Evolutionary conservation across 2,113 vertebrate genomes (phyloP), one percentile per base, ranked within the genome.

Genomic region (Peromyscus polionotus): DNA sequence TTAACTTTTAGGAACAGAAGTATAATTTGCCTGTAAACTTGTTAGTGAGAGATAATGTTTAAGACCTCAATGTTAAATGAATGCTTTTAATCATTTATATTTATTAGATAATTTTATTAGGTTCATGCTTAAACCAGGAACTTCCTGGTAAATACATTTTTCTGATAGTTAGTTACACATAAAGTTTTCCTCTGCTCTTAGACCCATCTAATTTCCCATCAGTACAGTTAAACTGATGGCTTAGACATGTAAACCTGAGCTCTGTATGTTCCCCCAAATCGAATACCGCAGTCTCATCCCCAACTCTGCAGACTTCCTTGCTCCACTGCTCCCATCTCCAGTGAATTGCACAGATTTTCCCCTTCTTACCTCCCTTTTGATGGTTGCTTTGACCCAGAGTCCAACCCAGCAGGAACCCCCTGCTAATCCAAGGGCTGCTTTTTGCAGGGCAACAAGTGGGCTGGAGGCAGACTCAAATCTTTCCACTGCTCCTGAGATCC

Each of bases 81-180:
- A 83, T 73, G 28, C 1, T 84, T 42, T 65, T 75, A 70, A 83
- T 91, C 85, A 16, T 76, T 80, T 89, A 81, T 61, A 75, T 57
- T 68, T 63, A 73, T 36, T 93, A 17, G 16, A 76, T n/a, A 81
- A 8, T 91, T 91, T 88, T n/a, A 36, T 81, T 93, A 93, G 84
- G 16, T 91, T 89, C 24, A 36, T 86, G 72, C 90, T 48, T 86
- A 73, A 31, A 76, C 20, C 14, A 91, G 54, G 10, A 91, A 67
- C 7, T 88, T 84, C 59, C 11, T 86, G 24, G 9, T 86, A 85
- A 75, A 70, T 84, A 91, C 51, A 79, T 84, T 77, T 42, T 85
- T 83, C 48, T 79, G 48, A 85, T 39, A 80, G 6, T 54, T 39
- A 80, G 6, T 54, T 61, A 65, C 93, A 45, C 17, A 88, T 63